Base-by-base conservation (phyloP, 2,888 invertebrate genomes). In the Gryllus longicercus region DNA sequence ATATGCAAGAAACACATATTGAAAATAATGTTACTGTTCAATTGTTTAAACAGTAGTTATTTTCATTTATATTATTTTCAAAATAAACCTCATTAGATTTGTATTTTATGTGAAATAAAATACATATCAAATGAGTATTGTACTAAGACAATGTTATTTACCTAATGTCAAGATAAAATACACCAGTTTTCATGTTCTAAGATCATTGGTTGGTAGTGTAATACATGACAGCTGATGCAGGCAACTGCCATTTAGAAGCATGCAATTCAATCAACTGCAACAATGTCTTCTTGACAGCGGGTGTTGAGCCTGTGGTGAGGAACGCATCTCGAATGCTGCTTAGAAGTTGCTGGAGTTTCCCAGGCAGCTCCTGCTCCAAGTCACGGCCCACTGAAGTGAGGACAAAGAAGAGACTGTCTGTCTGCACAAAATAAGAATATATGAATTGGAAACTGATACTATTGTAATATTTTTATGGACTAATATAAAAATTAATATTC, bases 211-310 rank as follows among this genome's bases (percentile, higher is more conserved):
- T 81, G n/a, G 81, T 81, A n/a, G 82, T 82, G 82, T 97, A 97
- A 87, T 96, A 97, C 80, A 95, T 91, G 80, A 96, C 94, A 5
- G 96, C 95, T 78, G 95, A 94, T 80, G 96, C 95, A 25, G 96
- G 94, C 83, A 97, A 90, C 86, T 95, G 95, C 96, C 96, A 97
- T 87, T 94, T 93, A 0, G 95, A 94, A 2, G 96, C 96, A 87
- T 95, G 95, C 80, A 96, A 90, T 87, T 97, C 97, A 84, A 97
- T 96, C 81, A 97, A 90, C 87, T 97, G 96, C 82, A 96, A 90
- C 81, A 97, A 89, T 2, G 95, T 96, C 86, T 95, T 94, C 84
- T 95, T 92, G 82, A 95, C 94, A 83, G 92, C 91, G 4, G 94
- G 92, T 78, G 93, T 91, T 23, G 93, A 93, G 51, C 90, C 90